Percentiles rank a stretch among this genome's conserved stretches.
Evolutionary conservation across 2,113 vertebrate genomes (phyloP).

Genomic region (Alligator sinensis): DNA sequence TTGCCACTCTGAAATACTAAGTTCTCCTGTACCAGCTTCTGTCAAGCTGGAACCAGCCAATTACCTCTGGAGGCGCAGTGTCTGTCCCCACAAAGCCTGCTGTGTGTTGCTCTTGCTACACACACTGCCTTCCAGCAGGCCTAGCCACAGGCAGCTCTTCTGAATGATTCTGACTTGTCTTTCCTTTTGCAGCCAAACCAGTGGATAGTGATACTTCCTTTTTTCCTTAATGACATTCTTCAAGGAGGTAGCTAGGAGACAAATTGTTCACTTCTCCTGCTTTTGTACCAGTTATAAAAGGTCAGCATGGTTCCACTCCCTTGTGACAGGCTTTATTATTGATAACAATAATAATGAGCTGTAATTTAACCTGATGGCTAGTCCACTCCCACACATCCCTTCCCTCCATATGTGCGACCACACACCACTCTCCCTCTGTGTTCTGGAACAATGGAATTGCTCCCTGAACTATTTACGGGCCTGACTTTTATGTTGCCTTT

Average conservation of each 20-base stretch:
- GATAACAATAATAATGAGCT: slow-evolving; percentile 35
- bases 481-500: neutral
- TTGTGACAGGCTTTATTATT: slow-evolving; percentile 34
- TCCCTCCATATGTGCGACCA: neutral
- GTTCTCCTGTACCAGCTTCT: neutral
- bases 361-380: slow-evolving; percentile 9
- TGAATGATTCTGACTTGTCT: neutral
- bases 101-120: neutral
- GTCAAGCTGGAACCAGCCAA: neutral
- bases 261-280: slow-evolving; percentile 48
- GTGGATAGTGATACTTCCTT: neutral
- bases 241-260: slow-evolving; percentile 10
- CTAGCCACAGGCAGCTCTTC: neutral
- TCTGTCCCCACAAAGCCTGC: rapidly evolving
- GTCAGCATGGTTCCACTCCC: neutral
- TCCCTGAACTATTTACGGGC: neutral
- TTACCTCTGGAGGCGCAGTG: neutral
- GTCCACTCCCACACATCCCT: neutral
- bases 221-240: slow-evolving; percentile 18
- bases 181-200: neutral
- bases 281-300: slow-evolving; percentile 41
- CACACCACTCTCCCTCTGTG: neutral
- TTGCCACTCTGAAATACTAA: rapidly evolving
- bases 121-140: neutral
- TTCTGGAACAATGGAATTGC: neutral